Percentiles rank a stretch among this genome's conserved stretches.
Evolutionary conservation across 2,113 vertebrate genomes (phyloP).

Genomic region (Acrocephalus arundinaceus): DNA sequence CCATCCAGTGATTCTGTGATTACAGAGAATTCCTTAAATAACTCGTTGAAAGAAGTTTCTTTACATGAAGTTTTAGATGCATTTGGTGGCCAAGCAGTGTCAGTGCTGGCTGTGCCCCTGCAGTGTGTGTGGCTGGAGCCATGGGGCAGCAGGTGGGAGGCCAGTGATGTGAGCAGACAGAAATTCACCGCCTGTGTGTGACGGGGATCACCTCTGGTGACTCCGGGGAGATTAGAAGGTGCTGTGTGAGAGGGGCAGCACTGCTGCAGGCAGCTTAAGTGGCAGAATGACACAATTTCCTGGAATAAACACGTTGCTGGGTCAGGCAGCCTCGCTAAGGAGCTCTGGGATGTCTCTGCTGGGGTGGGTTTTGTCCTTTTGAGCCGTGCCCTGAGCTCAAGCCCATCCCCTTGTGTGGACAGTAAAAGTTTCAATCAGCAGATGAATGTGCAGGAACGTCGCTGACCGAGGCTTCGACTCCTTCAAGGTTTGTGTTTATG

Average conservation of each 20-base stretch:
- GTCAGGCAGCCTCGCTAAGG: constrained; percentile 75
- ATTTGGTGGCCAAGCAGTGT: neutral
- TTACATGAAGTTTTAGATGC: fast-evolving
- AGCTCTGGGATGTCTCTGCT: constrained; percentile 67
- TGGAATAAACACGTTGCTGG: constrained; percentile 82
- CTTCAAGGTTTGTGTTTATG: constrained; percentile 63
- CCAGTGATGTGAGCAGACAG: constrained; percentile 78
- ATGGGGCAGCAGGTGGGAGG: constrained; percentile 60
- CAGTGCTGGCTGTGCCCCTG: neutral
- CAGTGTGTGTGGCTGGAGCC: neutral
- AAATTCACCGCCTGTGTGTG: constrained; percentile 75
- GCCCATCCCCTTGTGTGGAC: constrained; percentile 52
- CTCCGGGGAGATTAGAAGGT: constrained; percentile 80
- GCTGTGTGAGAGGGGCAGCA: constrained; percentile 80
- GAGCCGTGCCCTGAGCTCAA: constrained; percentile 67
- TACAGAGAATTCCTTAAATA: neutral
- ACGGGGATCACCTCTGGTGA: constrained; percentile 84
- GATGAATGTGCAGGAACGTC: constrained; percentile 86
- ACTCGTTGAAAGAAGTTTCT: neutral
- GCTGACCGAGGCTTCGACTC: constrained; percentile 15
- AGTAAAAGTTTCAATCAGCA: constrained; percentile 70
- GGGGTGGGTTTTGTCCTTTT: constrained; percentile 63
- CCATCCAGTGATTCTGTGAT: fast-evolving
- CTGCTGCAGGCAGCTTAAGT: constrained; percentile 81
- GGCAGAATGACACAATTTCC: constrained; percentile 86